Conservation (phyloP, 2,113 vertebrate species). For the Probosciger aterrimus region DNA sequence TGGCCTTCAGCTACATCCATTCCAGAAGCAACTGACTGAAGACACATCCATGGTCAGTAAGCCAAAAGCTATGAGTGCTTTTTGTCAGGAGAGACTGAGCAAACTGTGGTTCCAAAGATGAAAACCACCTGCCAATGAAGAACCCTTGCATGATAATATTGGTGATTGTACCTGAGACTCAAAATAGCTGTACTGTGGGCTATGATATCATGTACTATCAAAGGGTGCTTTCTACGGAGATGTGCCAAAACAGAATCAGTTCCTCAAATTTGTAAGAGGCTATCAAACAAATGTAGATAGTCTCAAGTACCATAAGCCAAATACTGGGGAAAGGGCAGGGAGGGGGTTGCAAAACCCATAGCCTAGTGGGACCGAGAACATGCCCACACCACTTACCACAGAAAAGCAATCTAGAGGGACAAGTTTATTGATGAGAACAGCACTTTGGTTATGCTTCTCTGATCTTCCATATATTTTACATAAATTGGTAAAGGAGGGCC, state of each 20-base stretch:
- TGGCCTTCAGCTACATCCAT: not conserved
- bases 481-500: not conserved
- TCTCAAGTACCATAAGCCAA: not conserved
- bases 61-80: not conserved
- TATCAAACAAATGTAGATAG: not conserved
- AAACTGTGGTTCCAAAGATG: not conserved
- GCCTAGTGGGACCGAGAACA: not conserved
- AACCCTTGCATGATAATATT: not conserved
- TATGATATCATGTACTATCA: not conserved
- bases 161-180: rapidly evolving
- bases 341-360: not conserved
- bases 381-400: not conserved
- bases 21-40: not conserved
- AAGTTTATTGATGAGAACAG: not conserved
- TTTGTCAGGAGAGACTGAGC: not conserved
- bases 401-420: not conserved
- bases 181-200: not conserved
- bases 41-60: not conserved
- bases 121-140: not conserved
- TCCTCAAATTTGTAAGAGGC: not conserved
- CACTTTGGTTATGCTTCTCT: not conserved
- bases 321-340: rapidly evolving
- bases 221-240: not conserved
- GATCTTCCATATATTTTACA: not conserved
- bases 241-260: not conserved